These are phyloP conservation scores for Sipha flava DNA, from an alignment of 1,140 invertebrate species.

Conservation along the genomic window DNA sequence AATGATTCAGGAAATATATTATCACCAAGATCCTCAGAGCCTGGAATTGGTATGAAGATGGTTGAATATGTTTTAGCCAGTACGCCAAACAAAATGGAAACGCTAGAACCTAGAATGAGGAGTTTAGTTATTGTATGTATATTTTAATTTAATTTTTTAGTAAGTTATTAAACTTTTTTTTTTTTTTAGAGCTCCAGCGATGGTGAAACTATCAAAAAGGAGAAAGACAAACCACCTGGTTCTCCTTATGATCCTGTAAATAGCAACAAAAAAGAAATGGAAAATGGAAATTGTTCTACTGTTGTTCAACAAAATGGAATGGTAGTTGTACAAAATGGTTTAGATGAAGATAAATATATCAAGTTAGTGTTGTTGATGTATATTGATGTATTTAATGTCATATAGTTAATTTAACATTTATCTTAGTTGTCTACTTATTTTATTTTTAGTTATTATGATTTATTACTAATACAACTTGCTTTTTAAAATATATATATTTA, in stretches of 20 bases:
- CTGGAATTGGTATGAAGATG: slow-evolving; percentile 91
- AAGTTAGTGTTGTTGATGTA: slow-evolving; percentile 59
- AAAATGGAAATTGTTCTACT: slow-evolving; percentile 43
- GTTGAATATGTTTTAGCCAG: slow-evolving; percentile 93
- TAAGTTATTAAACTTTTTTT: slow-evolving; percentile 18
- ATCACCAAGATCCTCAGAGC: slow-evolving; percentile 61
- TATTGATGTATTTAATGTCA: neutral
- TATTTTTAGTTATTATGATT: too few species aligned
- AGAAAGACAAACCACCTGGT: slow-evolving; percentile 57
- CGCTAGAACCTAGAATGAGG: slow-evolving; percentile 63
- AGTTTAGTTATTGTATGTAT: slow-evolving; percentile 56
- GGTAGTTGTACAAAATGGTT: slow-evolving; percentile 71
- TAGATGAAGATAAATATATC: slow-evolving; percentile 82
- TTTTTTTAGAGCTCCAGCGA: slow-evolving; percentile 38
- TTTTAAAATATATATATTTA: too few species aligned
- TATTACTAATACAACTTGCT: too few species aligned
- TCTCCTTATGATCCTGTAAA: slow-evolving; percentile 57
- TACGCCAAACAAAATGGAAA: slow-evolving; percentile 73
- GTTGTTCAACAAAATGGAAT: slow-evolving; percentile 53
- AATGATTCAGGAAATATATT: slow-evolving; percentile 51
- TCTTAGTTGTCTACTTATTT: too few species aligned
- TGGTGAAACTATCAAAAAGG: slow-evolving; percentile 47
- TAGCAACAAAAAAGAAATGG: slow-evolving; percentile 48
- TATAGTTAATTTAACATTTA: neutral
- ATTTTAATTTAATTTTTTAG: neutral